Evolutionary conservation across 2,888 invertebrate genomes (phyloP).

Genomic region (Drosophila multiciliata): DNA sequence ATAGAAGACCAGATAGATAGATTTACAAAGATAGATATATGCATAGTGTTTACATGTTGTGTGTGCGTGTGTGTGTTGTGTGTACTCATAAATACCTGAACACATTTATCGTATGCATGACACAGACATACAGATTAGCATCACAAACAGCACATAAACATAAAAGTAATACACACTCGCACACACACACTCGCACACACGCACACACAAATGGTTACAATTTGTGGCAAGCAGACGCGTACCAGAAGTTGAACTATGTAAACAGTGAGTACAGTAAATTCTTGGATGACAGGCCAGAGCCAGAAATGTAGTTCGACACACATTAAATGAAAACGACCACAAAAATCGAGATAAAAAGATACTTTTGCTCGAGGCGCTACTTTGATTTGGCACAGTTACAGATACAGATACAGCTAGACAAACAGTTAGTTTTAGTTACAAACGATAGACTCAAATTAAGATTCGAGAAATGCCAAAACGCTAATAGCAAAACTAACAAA

Average conservation of each 20-base stretch:
- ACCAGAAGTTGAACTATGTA: conserved; percentile 63
- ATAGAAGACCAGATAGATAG: conserved; percentile 19
- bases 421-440: not conserved
- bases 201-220: not conserved
- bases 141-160: conserved; percentile 79
- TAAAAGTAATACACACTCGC: conserved; percentile 68
- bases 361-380: conserved; percentile 7
- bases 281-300: conserved; percentile 2
- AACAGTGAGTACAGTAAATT: conserved; percentile 64
- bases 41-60: conserved; percentile 9
- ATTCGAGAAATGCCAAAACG: conserved; percentile 64
- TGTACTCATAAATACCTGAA: conserved; percentile 52
- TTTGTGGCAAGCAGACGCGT: conserved; percentile 21
- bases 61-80: conserved; percentile 3
- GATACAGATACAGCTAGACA: conserved; percentile 3
- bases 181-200: conserved; percentile 8
- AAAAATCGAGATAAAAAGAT: conserved; percentile 25
- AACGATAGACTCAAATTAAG: conserved; percentile 60
- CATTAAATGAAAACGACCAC: conserved; percentile 67
- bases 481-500: conserved; percentile 69
- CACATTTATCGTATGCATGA: conserved; percentile 78
- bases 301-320: conserved; percentile 48
- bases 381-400: conserved; percentile 14
- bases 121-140: conserved; percentile 77
- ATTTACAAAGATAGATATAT: conserved; percentile 11